Percentiles rank a stretch among this genome's conserved stretches.
Evolutionary conservation across 1,140 invertebrate genomes (phyloP).

Genomic region (Drosophila melanica): DNA sequence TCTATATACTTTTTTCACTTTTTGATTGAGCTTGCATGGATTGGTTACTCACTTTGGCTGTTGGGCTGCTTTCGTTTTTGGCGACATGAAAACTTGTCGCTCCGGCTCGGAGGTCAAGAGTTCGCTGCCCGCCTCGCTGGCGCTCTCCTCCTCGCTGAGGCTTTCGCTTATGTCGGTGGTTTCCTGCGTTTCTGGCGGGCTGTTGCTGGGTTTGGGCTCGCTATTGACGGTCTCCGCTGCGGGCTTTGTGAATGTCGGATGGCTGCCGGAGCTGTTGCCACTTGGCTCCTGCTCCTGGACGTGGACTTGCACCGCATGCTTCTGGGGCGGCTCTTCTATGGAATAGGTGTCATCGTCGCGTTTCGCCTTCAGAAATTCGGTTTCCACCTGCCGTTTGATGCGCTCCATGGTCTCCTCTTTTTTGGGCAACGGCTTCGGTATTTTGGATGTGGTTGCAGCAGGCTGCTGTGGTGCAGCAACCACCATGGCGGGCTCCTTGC

Average conservation of each 20-base stretch:
- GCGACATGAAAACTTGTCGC: conserved; percentile 16
- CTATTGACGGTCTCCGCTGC: neutral
- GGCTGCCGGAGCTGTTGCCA: conserved; percentile 45
- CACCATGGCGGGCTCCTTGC: neutral
- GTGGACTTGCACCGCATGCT: conserved; percentile 23
- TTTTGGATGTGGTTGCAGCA: conserved; percentile 40
- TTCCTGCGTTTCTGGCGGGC: conserved; percentile 34
- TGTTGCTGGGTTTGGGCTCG: conserved; percentile 9
- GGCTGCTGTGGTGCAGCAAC: neutral
- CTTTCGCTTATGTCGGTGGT: conserved; percentile 68
- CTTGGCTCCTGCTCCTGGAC: conserved; percentile 36
- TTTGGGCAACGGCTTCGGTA: conserved; percentile 57
- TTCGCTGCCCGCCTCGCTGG: conserved; percentile 44
- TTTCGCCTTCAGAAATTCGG: conserved; percentile 53
- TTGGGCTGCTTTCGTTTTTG: conserved; percentile 8
- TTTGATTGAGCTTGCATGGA: neutral
- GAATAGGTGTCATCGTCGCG: conserved; percentile 64
- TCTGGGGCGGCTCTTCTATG: conserved; percentile 51
- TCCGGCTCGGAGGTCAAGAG: conserved; percentile 47
- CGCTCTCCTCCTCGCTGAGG: conserved; percentile 46
- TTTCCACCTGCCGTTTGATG: conserved; percentile 59
- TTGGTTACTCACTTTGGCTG: conserved; percentile 36
- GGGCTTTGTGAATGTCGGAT: conserved; percentile 51
- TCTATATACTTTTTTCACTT: too few species aligned
- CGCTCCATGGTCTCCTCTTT: conserved; percentile 53